Evolutionary conservation across 2,888 invertebrate genomes (phyloP), one percentile per base, ranked within the genome.

Genomic region (Euzophera pinguis): DNA sequence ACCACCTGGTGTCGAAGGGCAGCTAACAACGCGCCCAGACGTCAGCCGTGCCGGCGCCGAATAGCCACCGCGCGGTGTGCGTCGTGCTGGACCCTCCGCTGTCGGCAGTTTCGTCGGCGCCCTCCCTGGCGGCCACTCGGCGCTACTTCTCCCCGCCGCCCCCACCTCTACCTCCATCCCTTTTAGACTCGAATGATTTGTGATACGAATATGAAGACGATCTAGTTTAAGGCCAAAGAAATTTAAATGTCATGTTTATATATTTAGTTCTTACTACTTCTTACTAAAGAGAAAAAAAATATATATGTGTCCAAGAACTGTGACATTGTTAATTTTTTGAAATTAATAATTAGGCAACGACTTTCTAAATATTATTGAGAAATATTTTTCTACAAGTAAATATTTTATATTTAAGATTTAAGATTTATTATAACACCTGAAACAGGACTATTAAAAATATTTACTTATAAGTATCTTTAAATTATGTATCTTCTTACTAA

Each of bases 141-240:
- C 73, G 67, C 12, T 77, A 73, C 63, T 69, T 77, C 51, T 61
- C 67, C 38, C 65, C 73, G 53, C 64, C 73, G 6, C 73, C 73
- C 48, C 72, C 76, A 4, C 65, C 78, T 13, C 61, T 78, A 41
- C 50, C 42, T 42, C 67, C 73, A 4, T 65, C 78, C 12, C 60
- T 78, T 35, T 65, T 75, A 39, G 69, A 72, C 56, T 63, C 78
- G 14, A 73, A 74, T 37, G 82, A 84, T 57, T 84, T 89, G 62
- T 89, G 88, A 88, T 88, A 88, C 66, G 79, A 84, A 55, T 70
- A 71, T 55, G 84, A 84, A 74, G 86, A 86, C 52, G 86, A 88
- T 69, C 72, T 85, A 63, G 86, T 89, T 66, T 89, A 81, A 78
- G 68, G 62, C 71, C 71, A 69, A 76, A 71, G 71, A 73, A 63